Evolutionary conservation across 2,113 vertebrate genomes (phyloP).

Genomic region (Centropus unirufus): DNA sequence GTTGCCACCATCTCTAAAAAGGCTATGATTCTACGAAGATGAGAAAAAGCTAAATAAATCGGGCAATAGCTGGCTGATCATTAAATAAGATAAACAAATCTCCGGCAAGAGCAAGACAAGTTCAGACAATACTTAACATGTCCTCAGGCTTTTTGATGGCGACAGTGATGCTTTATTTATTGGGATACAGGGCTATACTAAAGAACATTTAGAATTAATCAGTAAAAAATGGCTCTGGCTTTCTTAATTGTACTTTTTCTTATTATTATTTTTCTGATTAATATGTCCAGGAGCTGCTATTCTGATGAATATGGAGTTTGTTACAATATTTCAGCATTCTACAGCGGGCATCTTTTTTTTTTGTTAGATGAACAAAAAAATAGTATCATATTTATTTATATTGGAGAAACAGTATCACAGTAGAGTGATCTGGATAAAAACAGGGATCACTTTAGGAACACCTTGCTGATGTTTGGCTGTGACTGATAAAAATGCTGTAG

Average conservation of each 20-base stretch:
- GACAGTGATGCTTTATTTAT: not conserved
- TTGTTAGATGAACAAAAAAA: not conserved
- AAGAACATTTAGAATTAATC: not conserved
- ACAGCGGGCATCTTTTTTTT: not conserved
- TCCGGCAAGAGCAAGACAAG: not conserved
- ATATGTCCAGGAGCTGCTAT: not conserved
- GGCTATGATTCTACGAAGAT: not conserved
- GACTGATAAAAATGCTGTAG: not conserved
- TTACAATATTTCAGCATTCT: not conserved
- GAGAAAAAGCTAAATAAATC: constrained; percentile 6
- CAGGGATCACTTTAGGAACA: not conserved
- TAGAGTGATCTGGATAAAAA: not conserved
- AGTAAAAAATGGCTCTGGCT: not conserved
- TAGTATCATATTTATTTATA: not conserved
- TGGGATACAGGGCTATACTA: not conserved
- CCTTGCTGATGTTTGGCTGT: not conserved
- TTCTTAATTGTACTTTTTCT: not conserved
- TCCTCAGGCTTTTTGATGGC: not conserved
- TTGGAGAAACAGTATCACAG: constrained; percentile 9
- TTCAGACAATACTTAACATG: not conserved
- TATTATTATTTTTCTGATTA: not conserved
- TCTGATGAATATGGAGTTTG: not conserved
- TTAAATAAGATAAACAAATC: not conserved
- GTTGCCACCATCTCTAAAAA: not conserved
- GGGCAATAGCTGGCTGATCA: not conserved